phyloP scores from a whole-genome alignment of 1,140 invertebrate genomes.

The Drosophila quadrilineata region DNA sequence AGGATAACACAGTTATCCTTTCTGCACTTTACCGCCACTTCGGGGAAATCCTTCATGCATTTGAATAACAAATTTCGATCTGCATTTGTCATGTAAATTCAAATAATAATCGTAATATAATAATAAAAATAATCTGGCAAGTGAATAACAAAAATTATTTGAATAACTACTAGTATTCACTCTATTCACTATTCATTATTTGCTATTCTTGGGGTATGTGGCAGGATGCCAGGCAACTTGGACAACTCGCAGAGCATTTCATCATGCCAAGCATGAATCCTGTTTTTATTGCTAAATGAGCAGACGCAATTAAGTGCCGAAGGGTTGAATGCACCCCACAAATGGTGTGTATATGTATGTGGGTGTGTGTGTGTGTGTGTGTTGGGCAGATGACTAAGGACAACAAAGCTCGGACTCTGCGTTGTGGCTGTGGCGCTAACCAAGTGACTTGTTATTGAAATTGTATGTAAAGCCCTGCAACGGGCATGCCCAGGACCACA shows the following conservation, averaged over 20 bases:
- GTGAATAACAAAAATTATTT: slow-evolving; percentile 6
- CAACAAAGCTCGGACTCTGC: slow-evolving; percentile 6
- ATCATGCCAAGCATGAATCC: slow-evolving; percentile 33
- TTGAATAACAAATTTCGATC: slow-evolving; percentile 58
- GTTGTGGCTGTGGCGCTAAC: not conserved
- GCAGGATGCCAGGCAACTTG: too few relatives aligned
- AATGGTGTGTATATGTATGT: not conserved
- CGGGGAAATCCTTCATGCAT: too few relatives aligned
- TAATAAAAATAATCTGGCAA: slow-evolving; percentile 6
- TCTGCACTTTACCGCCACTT: too few relatives aligned
- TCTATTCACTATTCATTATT: not conserved
- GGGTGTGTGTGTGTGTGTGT: not conserved
- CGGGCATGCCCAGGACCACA: too few relatives aligned
- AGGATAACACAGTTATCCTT: too few relatives aligned
- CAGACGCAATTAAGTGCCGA: slow-evolving; percentile 58
- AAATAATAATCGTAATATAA: too few relatives aligned
- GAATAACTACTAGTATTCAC: slow-evolving; percentile 21
- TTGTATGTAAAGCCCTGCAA: slow-evolving; percentile 17
- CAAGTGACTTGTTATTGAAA: slow-evolving; percentile 28
- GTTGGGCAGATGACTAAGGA: slow-evolving; percentile 53
- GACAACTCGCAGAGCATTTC: not conserved
- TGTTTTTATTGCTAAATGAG: slow-evolving; percentile 61
- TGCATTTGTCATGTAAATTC: slow-evolving; percentile 33
- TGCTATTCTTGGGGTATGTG: too few relatives aligned
- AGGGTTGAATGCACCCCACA: slow-evolving; percentile 12